A percentile compares a stretch with the other conserved stretches of the same genome.
phyloP scores from a whole-genome alignment of 2,888 invertebrate genomes.

The Euplexia lucipara region DNA sequence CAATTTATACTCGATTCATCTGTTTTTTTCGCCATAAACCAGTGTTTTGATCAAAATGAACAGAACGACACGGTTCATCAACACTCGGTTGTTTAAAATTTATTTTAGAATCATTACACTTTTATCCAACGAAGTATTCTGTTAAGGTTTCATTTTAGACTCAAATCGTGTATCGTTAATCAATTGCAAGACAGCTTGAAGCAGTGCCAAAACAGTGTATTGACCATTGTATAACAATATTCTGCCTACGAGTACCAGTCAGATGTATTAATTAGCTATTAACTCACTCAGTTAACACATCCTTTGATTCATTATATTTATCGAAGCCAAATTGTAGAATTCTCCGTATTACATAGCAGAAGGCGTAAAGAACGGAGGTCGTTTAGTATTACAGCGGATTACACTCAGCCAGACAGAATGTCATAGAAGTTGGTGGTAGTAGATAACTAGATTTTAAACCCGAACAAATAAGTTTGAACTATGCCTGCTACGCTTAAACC shows the following conservation, averaged over 20 bases:
- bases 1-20: conserved; percentile 39
- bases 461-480: too few species aligned
- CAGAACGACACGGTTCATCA: conserved; percentile 51
- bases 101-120: conserved; percentile 35
- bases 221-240: conserved; percentile 32
- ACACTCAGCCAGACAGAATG: too few species aligned
- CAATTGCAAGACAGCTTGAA: conserved; percentile 31
- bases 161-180: conserved; percentile 24
- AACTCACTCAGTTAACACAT: conserved; percentile 2
- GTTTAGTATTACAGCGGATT: too few species aligned
- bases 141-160: conserved; percentile 10
- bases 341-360: too few species aligned
- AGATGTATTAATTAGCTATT: conserved; percentile 38
- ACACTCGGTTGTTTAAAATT: conserved; percentile 27
- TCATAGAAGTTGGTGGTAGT: too few species aligned
- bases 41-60: conserved; percentile 43
- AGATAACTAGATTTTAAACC: too few species aligned
- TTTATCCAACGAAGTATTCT: conserved; percentile 16
- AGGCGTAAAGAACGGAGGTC: too few species aligned
- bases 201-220: conserved; percentile 40
- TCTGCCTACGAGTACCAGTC: conserved; percentile 23
- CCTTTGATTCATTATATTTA: background rate
- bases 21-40: conserved; percentile 40
- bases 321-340: too few species aligned
- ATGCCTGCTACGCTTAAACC: too few species aligned